Conservation (phyloP, 2,888 invertebrate genomes). For the Deroplatys truncata region DNA sequence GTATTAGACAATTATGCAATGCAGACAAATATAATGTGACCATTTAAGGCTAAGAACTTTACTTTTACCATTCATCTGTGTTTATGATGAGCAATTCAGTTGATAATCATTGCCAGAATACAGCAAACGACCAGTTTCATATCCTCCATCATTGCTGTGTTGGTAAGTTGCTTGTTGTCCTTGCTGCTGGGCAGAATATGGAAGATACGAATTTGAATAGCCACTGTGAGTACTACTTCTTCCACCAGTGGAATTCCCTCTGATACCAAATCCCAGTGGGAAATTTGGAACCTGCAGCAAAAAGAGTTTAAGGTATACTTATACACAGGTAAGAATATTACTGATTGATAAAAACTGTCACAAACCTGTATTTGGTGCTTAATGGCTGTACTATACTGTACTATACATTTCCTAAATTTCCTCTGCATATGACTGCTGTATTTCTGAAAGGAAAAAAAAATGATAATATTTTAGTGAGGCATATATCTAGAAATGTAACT, state of each 20-base stretch:
- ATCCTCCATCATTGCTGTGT: slow-evolving; percentile 1
- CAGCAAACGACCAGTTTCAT: slow-evolving; percentile 29
- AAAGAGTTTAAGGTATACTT: not conserved
- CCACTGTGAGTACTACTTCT: slow-evolving; percentile 23
- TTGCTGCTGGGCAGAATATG: not conserved
- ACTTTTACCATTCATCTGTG: not conserved
- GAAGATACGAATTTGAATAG: slow-evolving; percentile 6
- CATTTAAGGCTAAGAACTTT: not conserved
- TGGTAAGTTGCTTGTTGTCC: slow-evolving; percentile 8
- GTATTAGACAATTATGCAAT: too few species aligned
- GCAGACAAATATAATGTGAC: too few species aligned
- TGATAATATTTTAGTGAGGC: too few species aligned
- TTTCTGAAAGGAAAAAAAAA: too few species aligned
- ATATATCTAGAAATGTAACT: too few species aligned
- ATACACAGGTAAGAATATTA: too few species aligned
- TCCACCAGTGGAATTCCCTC: slow-evolving; percentile 19
- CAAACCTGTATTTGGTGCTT: too few species aligned
- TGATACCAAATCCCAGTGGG: slow-evolving; percentile 27
- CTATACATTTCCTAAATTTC: too few species aligned
- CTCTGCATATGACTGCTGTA: too few species aligned
- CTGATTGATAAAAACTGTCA: too few species aligned
- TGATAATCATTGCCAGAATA: slow-evolving; percentile 21
- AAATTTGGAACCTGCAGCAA: slow-evolving; percentile 28
- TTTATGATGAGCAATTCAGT: slow-evolving; percentile 4
- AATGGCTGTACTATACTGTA: too few species aligned